A percentile compares a stretch with the other conserved stretches of the same genome.
These are phyloP conservation scores for Drosophila kokeensis DNA, from an alignment of 2,888 invertebrate species.

Conservation along the genomic window DNA sequence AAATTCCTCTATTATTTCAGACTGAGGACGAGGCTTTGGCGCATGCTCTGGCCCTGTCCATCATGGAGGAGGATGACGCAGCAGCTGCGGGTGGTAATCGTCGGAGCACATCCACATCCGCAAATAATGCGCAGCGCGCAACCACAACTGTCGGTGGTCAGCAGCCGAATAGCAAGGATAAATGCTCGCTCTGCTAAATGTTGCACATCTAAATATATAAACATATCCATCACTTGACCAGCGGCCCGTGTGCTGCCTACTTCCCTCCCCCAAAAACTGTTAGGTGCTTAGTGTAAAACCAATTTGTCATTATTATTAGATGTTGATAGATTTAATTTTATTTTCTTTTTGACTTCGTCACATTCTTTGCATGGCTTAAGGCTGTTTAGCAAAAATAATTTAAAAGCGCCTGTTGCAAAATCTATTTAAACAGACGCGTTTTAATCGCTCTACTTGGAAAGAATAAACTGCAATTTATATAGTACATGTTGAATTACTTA, in stretches of 20 bases:
- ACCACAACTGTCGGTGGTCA: conserved; percentile 80
- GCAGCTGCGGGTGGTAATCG: conserved; percentile 75
- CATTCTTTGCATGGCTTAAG: conserved; percentile 61
- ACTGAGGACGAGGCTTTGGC: conserved; percentile 97
- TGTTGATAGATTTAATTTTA: conserved; percentile 67
- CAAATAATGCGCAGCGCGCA: conserved; percentile 54
- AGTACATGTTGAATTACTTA: conserved; percentile 62
- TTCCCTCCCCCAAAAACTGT: background rate
- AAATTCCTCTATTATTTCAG: conserved; percentile 82
- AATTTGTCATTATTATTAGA: conserved; percentile 33
- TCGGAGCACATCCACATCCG: conserved; percentile 42
- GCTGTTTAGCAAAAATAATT: conserved; percentile 70
- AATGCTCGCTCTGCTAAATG: conserved; percentile 82
- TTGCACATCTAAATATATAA: background rate
- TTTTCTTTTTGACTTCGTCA: conserved; percentile 73
- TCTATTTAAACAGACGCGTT: conserved; percentile 17
- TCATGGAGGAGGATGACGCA: conserved; percentile 86
- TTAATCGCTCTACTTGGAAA: conserved; percentile 55
- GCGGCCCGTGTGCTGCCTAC: conserved; percentile 45
- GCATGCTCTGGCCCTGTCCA: conserved; percentile 91
- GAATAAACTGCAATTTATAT: conserved; percentile 56
- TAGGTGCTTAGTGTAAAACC: conserved; percentile 47
- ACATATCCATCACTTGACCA: conserved; percentile 67
- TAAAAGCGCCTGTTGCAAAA: conserved; percentile 27
- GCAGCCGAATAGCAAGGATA: conserved; percentile 79